Evolutionary conservation across 2,113 vertebrate species (phyloP), one percentile per base, ranked within the genome.

Genomic region (Prunella himalayana): DNA sequence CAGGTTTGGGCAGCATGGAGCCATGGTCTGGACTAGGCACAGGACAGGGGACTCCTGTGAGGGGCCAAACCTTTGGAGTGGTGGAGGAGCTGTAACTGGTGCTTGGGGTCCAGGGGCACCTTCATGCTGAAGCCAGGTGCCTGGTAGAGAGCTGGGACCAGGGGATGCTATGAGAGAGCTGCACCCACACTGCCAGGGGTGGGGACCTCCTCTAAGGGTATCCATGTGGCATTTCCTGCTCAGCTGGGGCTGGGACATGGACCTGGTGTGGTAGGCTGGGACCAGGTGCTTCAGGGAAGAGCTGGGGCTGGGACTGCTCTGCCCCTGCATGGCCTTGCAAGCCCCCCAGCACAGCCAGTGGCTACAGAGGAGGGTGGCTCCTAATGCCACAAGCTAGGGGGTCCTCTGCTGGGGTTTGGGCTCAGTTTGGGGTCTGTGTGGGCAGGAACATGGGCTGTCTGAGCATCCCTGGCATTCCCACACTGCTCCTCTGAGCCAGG

Each of bases 251-350:
- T 45, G 33, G 35, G 7, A 73, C 45, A 31, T 27, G 18, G 28
- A 75, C 13, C 30, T 2, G 1, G 24, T 1, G 0, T 1, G 4
- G 45, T 28, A 70, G 39, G 45, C 42, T 66, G 64, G 33, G 5
- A 60, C 1, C 3, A 41, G 27, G 13, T 25, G 37, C 23, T 68
- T 72, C 33, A 14, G 10, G 2, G 4, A 30, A 39, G 47, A 61
- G 13, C 56, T 60, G 50, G 61, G 18, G 10, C 59, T 65, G 61
- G 25, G 61, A 44, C 39, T 82, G 33, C 47, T 90, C 66, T 50
- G 42, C 15, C 31, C 24, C 33, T 53, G 45, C 0, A 0, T 17
- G 56, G 66, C 30, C 61, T 80, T 80, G 59, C 59, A 73, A 54
- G 25, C 3, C n/a, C 12, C 50, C 24, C n/a, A 45, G n/a, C 42